Evolutionary conservation across 2,797 vertebrate genomes (phyloP), one percentile per base, ranked within the genome.

Genomic region (Characodon lateralis): DNA sequence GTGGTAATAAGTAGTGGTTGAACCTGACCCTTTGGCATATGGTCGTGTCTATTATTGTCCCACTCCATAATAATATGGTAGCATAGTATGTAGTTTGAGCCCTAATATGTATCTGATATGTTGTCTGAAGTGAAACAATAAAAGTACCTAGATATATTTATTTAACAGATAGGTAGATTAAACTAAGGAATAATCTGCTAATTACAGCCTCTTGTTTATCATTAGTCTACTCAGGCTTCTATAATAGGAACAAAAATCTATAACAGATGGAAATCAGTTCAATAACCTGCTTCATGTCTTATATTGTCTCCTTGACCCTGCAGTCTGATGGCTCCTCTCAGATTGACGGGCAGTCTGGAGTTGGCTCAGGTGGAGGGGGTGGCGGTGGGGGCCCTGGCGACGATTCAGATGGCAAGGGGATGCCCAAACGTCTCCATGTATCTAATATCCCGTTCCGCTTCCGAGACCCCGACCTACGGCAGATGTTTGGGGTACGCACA

Each of bases 371-470:
- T 58, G 94, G 92, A 24, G 92, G 90, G 46, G 94, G 91, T 0
- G 89, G 90, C 0, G 94, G 95, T 88, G 95, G 96, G 26, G 83
- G 72, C 6, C 48, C 58, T 75, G 97, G 96, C 18, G 94, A 95
- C 80, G 97, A 94, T 85, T 95, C 94, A 58, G 98, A 99, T 22
- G 97, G 97, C 90, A 99, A 99, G 94, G 96, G 96, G 58, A 97
- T 97, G 89, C 98, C 98, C 12, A 99, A 99, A 89, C 96, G 98
- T 31, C 97, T 99, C 80, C 98, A 99, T 16, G 98, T 99, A 78
- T 99, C 98, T 82, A 99, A 99, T 95, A 99, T 99, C 93, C 98
- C 98, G 82, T 99, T 99, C 94, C 98, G 98, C 81, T 99, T 99
- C 94, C 94, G 98, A 92, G 98, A 99, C 93, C 98, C 98, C 1